phyloP scores from a whole-genome alignment of 2,113 vertebrate genomes.

The Acanthochromis polyacanthus region DNA sequence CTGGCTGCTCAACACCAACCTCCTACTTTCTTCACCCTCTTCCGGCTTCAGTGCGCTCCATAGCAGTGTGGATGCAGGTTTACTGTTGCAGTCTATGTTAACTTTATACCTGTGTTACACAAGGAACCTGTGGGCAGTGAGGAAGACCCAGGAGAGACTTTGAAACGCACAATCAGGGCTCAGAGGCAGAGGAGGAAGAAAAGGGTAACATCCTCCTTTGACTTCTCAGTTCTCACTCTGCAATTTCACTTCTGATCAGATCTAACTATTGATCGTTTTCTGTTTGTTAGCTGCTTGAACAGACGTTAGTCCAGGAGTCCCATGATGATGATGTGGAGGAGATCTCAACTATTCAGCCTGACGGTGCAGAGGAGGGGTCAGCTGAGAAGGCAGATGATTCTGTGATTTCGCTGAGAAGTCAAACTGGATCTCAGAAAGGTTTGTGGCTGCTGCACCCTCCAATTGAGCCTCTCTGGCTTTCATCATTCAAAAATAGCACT shows the following conservation, averaged over 20 bases:
- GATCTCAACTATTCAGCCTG: conserved; percentile 26
- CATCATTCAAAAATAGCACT: background rate
- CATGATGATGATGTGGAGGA: conserved; percentile 57
- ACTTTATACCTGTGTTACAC: conserved; percentile 8
- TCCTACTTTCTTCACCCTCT: background rate
- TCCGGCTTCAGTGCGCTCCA: conserved; percentile 5
- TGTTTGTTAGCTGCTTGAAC: conserved; percentile 71
- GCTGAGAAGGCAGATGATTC: conserved; percentile 23
- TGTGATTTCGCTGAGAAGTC: conserved; percentile 32
- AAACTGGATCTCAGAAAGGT: conserved; percentile 69
- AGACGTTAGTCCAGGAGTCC: conserved; percentile 47
- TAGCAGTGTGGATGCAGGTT: background rate
- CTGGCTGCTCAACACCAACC: conserved; percentile 1
- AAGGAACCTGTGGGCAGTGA: conserved; percentile 79
- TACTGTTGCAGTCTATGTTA: background rate
- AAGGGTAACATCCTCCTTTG: conserved; percentile 67
- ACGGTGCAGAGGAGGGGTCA: conserved; percentile 41
- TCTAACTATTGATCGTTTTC: background rate
- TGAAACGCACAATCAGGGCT: conserved; percentile 69
- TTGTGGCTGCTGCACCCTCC: background rate
- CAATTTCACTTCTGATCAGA: background rate
- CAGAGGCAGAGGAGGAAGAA: conserved; percentile 80
- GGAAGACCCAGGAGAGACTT: conserved; percentile 72
- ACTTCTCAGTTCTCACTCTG: background rate
- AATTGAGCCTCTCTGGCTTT: background rate